phyloP scores from a whole-genome alignment of 2,797 vertebrate species.

The Bradypodion ventrale region DNA sequence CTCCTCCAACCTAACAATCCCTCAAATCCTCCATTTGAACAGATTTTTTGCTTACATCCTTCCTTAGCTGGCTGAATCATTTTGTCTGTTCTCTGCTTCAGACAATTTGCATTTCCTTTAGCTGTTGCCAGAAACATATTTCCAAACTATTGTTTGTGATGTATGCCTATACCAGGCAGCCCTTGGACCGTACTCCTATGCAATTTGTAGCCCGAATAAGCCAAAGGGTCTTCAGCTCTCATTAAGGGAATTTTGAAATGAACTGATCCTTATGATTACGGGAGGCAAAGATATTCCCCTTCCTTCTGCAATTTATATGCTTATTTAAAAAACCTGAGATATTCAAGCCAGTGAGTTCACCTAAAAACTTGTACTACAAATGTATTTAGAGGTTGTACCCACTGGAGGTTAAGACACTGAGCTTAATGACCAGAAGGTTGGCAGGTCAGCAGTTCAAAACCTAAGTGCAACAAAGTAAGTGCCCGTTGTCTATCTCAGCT shows the following conservation, averaged over 20 bases:
- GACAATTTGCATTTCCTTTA: conserved; percentile 38
- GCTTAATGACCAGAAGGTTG: too few relatives aligned
- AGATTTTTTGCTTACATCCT: background rate
- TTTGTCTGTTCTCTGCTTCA: conserved; percentile 28
- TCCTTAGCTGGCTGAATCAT: conserved; percentile 19
- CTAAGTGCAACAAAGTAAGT: too few relatives aligned
- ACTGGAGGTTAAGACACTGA: too few relatives aligned
- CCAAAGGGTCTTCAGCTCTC: conserved; percentile 53
- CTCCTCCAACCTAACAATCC: background rate
- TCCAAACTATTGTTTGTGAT: conserved; percentile 47
- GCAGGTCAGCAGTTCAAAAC: too few relatives aligned
- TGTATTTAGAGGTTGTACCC: background rate
- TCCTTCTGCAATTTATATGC: background rate
- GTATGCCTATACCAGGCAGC: conserved; percentile 49
- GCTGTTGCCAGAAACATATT: conserved; percentile 49
- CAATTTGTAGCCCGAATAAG: conserved; percentile 37
- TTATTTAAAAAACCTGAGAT: background rate
- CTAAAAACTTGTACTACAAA: background rate
- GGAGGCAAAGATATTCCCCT: background rate
- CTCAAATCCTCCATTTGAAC: conserved; percentile 8
- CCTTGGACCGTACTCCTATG: conserved; percentile 48
- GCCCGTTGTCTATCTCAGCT: too few relatives aligned
- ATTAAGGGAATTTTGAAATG: conserved; percentile 44
- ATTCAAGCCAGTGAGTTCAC: background rate
- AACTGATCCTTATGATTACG: conserved; percentile 49